Conservation (phyloP, 2,888 invertebrate species). For the Leucozona laternaria region DNA sequence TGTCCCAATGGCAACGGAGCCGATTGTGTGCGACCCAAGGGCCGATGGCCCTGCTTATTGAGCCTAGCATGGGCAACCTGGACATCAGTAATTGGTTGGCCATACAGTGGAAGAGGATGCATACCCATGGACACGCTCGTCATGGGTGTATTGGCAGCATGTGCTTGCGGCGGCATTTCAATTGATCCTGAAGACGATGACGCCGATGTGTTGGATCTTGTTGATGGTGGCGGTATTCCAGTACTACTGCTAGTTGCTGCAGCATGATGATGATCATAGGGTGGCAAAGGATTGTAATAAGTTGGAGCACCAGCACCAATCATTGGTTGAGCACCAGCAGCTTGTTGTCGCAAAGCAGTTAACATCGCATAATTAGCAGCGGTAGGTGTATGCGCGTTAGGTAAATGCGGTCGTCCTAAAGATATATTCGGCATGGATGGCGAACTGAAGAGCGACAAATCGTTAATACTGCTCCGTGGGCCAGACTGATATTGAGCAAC, state of each 20-base stretch:
- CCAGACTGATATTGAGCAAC: constrained; percentile 86
- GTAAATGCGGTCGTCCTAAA: constrained; percentile 91
- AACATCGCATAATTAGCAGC: constrained; percentile 81
- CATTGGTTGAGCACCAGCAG: constrained; percentile 73
- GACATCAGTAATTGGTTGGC: constrained; percentile 86
- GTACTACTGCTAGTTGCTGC: constrained; percentile 64
- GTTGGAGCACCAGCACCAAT: constrained; percentile 79
- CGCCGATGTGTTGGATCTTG: constrained; percentile 85
- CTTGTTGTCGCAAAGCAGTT: constrained; percentile 81
- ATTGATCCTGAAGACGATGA: constrained; percentile 82
- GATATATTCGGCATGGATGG: constrained; percentile 99
- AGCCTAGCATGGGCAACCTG: constrained; percentile 88
- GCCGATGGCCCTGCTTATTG: constrained; percentile 90
- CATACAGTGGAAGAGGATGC: constrained; percentile 80
- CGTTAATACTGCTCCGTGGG: constrained; percentile 88
- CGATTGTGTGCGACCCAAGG: constrained; percentile 96
- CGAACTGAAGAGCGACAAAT: constrained; percentile 94
- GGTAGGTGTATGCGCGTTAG: constrained; percentile 80
- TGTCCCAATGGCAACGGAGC: constrained; percentile 96
- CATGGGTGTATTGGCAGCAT: constrained; percentile 80
- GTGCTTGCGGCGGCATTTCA: constrained; percentile 82
- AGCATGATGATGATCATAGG: constrained; percentile 79
- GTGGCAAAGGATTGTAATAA: constrained; percentile 81
- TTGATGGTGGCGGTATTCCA: constrained; percentile 82
- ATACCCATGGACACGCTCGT: constrained; percentile 68